Percentiles rank a stretch among this genome's conserved stretches.
These are phyloP conservation scores for Nomada hirtipes DNA, from an alignment of 2,888 invertebrate genomes.

Conservation along the genomic window DNA sequence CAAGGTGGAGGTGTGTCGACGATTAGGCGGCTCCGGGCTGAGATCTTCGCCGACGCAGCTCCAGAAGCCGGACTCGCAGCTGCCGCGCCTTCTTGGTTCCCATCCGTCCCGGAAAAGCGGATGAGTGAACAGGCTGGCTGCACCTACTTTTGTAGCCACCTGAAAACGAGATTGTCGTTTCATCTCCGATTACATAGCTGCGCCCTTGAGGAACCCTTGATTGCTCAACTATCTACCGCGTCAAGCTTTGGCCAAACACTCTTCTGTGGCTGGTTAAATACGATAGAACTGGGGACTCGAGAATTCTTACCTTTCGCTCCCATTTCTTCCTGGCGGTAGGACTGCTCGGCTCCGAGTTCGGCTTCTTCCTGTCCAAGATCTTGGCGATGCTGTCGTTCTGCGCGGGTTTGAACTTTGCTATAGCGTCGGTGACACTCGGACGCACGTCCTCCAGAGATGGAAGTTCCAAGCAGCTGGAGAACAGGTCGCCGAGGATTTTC, in stretches of 20 bases:
- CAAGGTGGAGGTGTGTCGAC: conserved; percentile 83
- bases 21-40: conserved; percentile 84
- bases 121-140: conserved; percentile 87
- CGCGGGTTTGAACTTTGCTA: conserved; percentile 80
- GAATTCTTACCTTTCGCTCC: conserved; percentile 80
- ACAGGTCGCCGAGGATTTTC: conserved; percentile 90
- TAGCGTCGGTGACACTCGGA: conserved; percentile 85
- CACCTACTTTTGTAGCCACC: conserved; percentile 85
- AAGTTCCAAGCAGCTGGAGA: conserved; percentile 92
- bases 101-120: conserved; percentile 85
- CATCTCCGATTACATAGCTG: conserved; percentile 9
- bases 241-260: not conserved
- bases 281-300: too few species aligned
- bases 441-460: conserved; percentile 87
- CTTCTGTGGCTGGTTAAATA: not conserved
- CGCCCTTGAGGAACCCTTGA: not conserved
- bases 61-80: conserved; percentile 96
- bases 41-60: conserved; percentile 93
- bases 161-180: conserved; percentile 50
- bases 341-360: conserved; percentile 82
- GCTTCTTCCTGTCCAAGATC: conserved; percentile 82
- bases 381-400: conserved; percentile 82
- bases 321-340: conserved; percentile 83
- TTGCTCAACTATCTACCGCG: not conserved
- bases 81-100: conserved; percentile 90